These are phyloP conservation scores for Pangasianodon gigas DNA, from an alignment of 2,113 vertebrate species.

Conservation along the genomic window DNA sequence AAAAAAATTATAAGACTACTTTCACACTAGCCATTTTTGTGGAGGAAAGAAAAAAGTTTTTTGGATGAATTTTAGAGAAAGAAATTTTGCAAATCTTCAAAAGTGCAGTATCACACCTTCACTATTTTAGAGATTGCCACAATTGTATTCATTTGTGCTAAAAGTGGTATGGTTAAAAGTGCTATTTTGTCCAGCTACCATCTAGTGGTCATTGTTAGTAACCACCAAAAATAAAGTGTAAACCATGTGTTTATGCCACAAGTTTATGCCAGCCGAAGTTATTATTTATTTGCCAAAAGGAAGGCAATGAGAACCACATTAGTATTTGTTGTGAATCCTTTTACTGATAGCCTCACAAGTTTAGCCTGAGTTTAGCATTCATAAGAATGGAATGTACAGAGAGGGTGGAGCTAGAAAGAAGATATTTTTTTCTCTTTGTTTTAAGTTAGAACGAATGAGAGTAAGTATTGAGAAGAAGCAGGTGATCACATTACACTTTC, in stretches of 20 bases:
- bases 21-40: not conserved
- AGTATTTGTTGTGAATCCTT: not conserved
- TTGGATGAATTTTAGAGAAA: too few relatives aligned
- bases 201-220: not conserved
- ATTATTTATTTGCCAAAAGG: not conserved
- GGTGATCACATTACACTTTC: not conserved
- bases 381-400: conserved; percentile 54
- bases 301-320: not conserved
- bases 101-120: not conserved
- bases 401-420: conserved; percentile 64
- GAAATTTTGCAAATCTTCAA: not conserved
- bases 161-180: not conserved
- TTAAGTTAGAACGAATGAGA: conserved; percentile 58
- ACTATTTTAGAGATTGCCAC: not conserved
- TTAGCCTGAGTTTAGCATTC: not conserved
- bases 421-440: conserved; percentile 57
- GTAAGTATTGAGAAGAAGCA: not conserved
- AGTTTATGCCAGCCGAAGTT: not conserved
- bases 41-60: too few relatives aligned
- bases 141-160: too few relatives aligned
- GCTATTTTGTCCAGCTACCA: not conserved
- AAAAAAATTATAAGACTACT: too few relatives aligned
- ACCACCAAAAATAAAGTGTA: not conserved
- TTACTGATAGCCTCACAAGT: not conserved
- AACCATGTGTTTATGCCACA: not conserved